Evolutionary conservation across 37 sponge, comb jelly and placozoan species (phyloP).

Genomic region (Bolinopsis microptera): DNA sequence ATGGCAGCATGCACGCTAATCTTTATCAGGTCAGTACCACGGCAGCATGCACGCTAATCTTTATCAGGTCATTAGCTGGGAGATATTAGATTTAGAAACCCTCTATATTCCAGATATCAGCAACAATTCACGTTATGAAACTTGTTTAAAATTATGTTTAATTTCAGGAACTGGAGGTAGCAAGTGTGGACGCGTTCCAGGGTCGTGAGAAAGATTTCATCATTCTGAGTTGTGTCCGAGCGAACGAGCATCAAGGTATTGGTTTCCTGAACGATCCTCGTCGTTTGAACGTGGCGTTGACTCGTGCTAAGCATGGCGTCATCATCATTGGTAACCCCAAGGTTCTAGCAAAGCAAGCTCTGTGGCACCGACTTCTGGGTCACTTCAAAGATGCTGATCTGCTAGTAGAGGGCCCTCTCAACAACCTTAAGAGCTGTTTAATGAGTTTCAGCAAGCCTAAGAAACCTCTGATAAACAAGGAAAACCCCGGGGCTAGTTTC

Average conservation of each 20-base stretch:
- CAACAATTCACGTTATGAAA: too few relatives aligned
- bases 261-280: conserved; percentile 97
- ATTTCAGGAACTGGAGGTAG: conserved; percentile 88
- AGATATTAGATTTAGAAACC: too few relatives aligned
- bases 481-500: conserved; percentile 85
- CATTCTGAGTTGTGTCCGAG: conserved; percentile 89
- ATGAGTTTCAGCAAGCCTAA: conserved; percentile 89
- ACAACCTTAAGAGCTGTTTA: conserved; percentile 72
- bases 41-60: conserved; percentile 84
- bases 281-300: conserved; percentile 92
- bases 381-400: conserved; percentile 64
- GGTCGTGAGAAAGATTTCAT: conserved; percentile 96
- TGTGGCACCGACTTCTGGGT: conserved; percentile 44
- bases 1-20: conserved; percentile 81
- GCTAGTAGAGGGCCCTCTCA: conserved; percentile 75
- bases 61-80: conserved; percentile 88
- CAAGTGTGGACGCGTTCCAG: conserved; percentile 98
- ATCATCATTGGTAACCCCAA: conserved; percentile 93
- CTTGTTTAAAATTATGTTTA: background rate
- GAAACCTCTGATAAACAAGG: conserved; percentile 79
- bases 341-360: conserved; percentile 75
- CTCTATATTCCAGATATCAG: too few relatives aligned
- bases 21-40: conserved; percentile 87
- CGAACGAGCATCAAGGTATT: conserved; percentile 96
- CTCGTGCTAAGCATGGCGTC: conserved; percentile 89